Evolutionary conservation across 2,113 vertebrate species (phyloP), one percentile per base, ranked within the genome.

Genomic region (Platanista minor): DNA sequence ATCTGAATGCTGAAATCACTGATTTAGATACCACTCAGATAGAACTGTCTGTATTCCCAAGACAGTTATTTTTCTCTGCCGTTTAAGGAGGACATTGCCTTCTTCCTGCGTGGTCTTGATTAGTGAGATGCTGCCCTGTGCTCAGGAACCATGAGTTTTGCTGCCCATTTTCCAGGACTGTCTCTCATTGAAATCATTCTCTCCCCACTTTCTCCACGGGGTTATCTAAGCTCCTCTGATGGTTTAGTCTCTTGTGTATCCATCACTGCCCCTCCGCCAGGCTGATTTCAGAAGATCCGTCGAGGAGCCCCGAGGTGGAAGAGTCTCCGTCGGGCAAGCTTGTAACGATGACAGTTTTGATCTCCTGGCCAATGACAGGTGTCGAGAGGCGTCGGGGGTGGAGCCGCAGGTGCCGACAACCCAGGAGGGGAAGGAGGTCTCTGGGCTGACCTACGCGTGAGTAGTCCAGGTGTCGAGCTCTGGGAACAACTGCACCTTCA

Each of bases 291-390:
- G 99, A 99, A 98, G 99, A 99, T 74, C 98, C 99, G 20, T 75
- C 97, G 7, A 98, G 97, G 90, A 98, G 96, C 93, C 98, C 98
- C 75, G 97, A 97, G 31, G 98, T 99, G 78, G 99, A 99, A n/a
- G 98, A n/a, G 98, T 99, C 91, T 99, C 99, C 39, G 97, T 99
- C 84, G 97, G 99, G 95, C 99, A 99, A 97, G 99, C 99, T 57
- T 99, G 99, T 96, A 99, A 99, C 97, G 99, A 99, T 20, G 99
- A 99, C 87, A 94, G 99, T 93, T 98, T 99, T 87, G 99, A 99
- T 98, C 99, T 99, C 94, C 98, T 99, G 98, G 98, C 99, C 85
- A 98, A 97, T 96, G 99, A 99, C 25, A 96, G 97, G 43, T 97
- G 78, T 62, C 97, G 98, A 12, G 98, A 57, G 39, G 72, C 57